Evolutionary conservation across 2,113 vertebrate genomes (phyloP), one percentile per base, ranked within the genome.

Genomic region (Illadopsis cleaveri): DNA sequence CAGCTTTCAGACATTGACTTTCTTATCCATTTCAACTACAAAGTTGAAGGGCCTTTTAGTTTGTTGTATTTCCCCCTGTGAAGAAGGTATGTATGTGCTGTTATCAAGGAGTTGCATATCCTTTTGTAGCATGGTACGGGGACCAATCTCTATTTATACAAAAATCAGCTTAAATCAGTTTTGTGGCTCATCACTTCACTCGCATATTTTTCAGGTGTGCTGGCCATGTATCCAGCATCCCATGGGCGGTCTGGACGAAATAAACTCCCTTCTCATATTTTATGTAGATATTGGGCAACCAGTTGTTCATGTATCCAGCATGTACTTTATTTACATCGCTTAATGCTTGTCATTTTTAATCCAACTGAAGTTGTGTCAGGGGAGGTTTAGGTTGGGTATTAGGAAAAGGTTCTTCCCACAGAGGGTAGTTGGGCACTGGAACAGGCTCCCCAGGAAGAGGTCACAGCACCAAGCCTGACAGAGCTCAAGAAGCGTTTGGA

Each of bases 251-350:
- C 45, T 42, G 64, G 40, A 25, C 12, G 11, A 61, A 71, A 66
- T 20, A 4, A 73, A 42, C 19, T 24, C n/a, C 22, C 8, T 47
- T 28, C 56, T 91, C 31, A 2, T 14, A 10, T 44, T 71, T 53
- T 12, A 13, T 0, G 0, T 18, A 38, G 30, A 12, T 1, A 0
- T 8, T 17, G 44, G 70, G 48, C 30, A 76, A 42, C 30, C 38
- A 18, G 33, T 24, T 58, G 50, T 35, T 53, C 22, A 4, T 0
- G 4, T 1, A 2, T 30, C 13, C 70, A 22, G 9, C 0, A 0
- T 25, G 12, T 0, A 2, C 27, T 38, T 71, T 37, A n/a, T 40
- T 72, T 31, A 33, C 48, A 24, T 9, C 0, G 0, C 20, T 60
- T 14, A 27, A 27, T 4, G 11, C 19, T 23, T 33, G 17, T 22